phyloP scores from a whole-genome alignment of 2,888 invertebrate genomes.

The Agrotis puta region DNA sequence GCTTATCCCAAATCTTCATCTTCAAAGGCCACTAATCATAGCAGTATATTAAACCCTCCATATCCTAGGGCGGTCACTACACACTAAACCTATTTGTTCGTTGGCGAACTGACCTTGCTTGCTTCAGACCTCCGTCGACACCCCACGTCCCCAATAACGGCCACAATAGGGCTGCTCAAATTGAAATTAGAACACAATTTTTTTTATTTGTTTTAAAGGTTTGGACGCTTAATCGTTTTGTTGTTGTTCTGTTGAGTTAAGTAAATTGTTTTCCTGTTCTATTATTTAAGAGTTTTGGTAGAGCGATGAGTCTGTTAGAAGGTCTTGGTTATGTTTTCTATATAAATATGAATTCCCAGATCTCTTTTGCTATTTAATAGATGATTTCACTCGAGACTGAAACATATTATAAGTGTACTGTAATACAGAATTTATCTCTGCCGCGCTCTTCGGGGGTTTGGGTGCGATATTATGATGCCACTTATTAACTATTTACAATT shows the following conservation, averaged over 20 bases:
- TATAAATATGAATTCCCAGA: no score
- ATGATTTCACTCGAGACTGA: no score
- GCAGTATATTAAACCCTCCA: conserved; percentile 21
- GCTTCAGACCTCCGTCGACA: conserved; percentile 29
- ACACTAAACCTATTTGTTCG: conserved; percentile 58
- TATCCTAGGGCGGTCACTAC: conserved; percentile 36
- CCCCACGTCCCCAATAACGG: conserved; percentile 36
- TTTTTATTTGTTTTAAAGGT: conserved; percentile 5
- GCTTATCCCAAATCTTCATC: conserved; percentile 18
- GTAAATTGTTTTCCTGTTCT: not conserved
- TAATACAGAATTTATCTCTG: no score
- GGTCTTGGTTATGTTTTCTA: no score
- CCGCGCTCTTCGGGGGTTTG: no score
- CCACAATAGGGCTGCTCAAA: conserved; percentile 45
- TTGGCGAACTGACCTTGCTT: conserved; percentile 61
- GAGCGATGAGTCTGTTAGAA: no score
- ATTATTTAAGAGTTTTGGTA: not conserved
- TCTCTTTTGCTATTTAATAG: no score
- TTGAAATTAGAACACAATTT: not conserved
- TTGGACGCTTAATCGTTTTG: not conserved
- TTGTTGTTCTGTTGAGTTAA: not conserved
- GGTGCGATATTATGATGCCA: no score
- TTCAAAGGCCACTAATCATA: conserved; percentile 27
- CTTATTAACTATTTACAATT: no score
- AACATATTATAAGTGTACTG: no score